phyloP scores from a whole-genome alignment of 2,888 invertebrate species.

The Gibbula magus region DNA sequence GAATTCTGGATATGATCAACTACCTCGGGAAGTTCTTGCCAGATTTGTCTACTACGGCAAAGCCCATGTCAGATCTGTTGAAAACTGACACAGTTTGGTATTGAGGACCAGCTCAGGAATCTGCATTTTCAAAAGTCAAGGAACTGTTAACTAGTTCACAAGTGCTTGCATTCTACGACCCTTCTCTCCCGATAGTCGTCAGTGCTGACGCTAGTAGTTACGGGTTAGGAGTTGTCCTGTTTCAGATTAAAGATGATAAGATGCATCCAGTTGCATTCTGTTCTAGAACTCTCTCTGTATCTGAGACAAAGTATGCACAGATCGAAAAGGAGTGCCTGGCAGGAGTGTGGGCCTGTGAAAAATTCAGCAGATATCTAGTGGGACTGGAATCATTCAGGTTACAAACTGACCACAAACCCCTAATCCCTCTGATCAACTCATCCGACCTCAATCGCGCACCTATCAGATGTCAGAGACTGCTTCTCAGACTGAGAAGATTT shows the following conservation, averaged over 20 bases:
- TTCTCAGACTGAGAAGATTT: constrained; percentile 36
- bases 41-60: constrained; percentile 37
- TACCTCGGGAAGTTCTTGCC: constrained; percentile 42
- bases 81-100: constrained; percentile 36
- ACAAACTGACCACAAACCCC: constrained; percentile 39
- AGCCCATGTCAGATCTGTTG: constrained; percentile 36
- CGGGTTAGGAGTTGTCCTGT: constrained; percentile 47
- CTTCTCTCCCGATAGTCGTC: constrained; percentile 42
- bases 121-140: constrained; percentile 42
- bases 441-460: constrained; percentile 30
- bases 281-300: constrained; percentile 41
- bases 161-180: constrained; percentile 44
- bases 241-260: constrained; percentile 33
- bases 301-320: constrained; percentile 45
- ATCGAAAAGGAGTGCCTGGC: constrained; percentile 49
- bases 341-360: constrained; percentile 48
- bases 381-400: constrained; percentile 26
- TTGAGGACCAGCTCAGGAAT: constrained; percentile 41
- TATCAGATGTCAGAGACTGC: constrained; percentile 32
- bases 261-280: constrained; percentile 46
- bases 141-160: constrained; percentile 36
- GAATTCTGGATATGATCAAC: constrained; percentile 47
- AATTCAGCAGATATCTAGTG: constrained; percentile 33
- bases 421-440: constrained; percentile 34
- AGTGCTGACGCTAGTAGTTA: constrained; percentile 49